These are phyloP conservation scores for Odocoileus hemionus DNA, from an alignment of 2,113 vertebrate species.

Conservation along the genomic window DNA sequence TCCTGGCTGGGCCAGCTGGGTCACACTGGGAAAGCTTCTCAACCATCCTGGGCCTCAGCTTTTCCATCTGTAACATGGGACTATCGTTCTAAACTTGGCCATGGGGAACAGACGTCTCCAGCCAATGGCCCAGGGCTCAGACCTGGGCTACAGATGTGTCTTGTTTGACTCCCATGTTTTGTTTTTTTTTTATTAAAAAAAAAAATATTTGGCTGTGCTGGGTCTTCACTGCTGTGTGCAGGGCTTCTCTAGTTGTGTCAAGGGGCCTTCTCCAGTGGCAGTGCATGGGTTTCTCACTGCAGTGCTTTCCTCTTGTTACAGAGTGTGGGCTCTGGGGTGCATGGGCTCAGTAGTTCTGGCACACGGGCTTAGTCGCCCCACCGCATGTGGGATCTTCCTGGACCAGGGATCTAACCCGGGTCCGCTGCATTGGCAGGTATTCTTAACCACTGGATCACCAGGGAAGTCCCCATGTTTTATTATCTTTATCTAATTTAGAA, in stretches of 20 bases:
- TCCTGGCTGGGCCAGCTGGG: background rate
- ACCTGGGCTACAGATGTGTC: too few species aligned
- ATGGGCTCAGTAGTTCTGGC: background rate
- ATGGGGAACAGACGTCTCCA: background rate
- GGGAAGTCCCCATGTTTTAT: background rate
- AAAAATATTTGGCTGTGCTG: background rate
- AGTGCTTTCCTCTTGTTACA: background rate
- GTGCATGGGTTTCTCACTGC: background rate
- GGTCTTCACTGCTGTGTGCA: background rate
- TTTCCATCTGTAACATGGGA: background rate
- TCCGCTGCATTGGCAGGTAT: background rate
- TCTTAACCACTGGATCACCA: background rate
- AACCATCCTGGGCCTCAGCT: background rate
- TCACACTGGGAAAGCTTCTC: background rate
- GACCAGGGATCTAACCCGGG: background rate
- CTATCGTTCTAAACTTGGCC: background rate
- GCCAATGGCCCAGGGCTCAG: background rate
- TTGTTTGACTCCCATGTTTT: background rate
- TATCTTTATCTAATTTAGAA: background rate
- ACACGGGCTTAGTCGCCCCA: background rate
- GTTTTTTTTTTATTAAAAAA: background rate
- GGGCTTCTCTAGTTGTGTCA: background rate
- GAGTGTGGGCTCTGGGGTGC: background rate
- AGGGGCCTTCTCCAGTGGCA: background rate
- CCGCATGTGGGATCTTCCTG: background rate